phyloP scores from a whole-genome alignment of 2,888 invertebrate genomes.

The Sussaba pulchella region DNA sequence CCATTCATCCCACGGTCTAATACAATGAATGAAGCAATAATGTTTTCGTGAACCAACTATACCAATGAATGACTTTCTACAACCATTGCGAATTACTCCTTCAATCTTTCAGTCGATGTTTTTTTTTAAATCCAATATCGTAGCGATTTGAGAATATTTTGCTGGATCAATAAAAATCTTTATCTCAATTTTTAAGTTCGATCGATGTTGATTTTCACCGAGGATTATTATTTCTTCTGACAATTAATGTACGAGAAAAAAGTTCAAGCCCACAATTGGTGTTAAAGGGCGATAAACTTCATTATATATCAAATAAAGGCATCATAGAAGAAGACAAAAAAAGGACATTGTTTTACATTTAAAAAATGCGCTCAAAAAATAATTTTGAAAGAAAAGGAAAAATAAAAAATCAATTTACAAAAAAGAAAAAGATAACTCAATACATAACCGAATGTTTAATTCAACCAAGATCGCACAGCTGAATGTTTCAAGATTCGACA shows the following conservation, averaged over 20 bases:
- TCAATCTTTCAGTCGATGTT: too few species aligned
- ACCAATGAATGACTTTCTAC: too few species aligned
- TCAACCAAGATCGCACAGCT: constrained; percentile 42
- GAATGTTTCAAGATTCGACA: too few species aligned
- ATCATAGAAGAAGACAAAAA: background rate
- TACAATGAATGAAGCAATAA: background rate
- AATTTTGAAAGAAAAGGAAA: background rate
- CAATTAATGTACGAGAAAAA: background rate
- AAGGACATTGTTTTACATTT: too few species aligned
- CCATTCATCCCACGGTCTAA: background rate
- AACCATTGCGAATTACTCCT: too few species aligned
- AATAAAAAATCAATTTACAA: background rate
- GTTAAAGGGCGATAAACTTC: background rate
- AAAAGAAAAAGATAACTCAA: constrained; percentile 6
- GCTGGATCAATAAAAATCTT: too few species aligned
- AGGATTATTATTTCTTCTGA: background rate
- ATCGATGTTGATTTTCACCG: too few species aligned
- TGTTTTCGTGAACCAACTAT: background rate
- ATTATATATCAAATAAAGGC: background rate
- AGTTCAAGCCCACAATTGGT: background rate
- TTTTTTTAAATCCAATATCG: too few species aligned
- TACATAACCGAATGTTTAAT: constrained; percentile 24
- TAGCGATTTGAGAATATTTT: too few species aligned
- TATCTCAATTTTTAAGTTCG: too few species aligned
- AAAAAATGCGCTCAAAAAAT: background rate